Evolutionary conservation across 2,888 invertebrate genomes (phyloP).

Genomic region (Thymelicus acteon): DNA sequence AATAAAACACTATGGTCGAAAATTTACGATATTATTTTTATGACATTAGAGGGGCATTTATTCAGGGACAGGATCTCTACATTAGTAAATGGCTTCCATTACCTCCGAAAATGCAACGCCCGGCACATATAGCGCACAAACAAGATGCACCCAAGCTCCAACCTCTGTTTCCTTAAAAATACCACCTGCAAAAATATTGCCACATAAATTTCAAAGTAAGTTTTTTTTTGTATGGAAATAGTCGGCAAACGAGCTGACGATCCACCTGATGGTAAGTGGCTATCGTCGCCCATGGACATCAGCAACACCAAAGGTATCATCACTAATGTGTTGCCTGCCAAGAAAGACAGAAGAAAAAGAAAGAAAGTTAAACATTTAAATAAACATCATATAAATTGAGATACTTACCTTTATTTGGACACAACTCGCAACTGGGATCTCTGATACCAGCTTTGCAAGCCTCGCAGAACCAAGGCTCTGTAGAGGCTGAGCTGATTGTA

Average conservation of each 20-base stretch:
- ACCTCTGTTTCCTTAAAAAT: slow-evolving; percentile 99
- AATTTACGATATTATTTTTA: too few species aligned
- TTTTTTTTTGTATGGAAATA: too few species aligned
- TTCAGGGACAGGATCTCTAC: too few species aligned
- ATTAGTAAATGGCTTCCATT: slow-evolving; percentile 26
- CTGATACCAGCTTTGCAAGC: slow-evolving; percentile 96
- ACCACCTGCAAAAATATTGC: slow-evolving; percentile 83
- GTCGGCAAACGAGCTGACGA: too few species aligned
- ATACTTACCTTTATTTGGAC: slow-evolving; percentile 91
- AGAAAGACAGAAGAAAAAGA: too few species aligned
- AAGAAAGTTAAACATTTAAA: too few species aligned
- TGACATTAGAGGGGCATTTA: too few species aligned
- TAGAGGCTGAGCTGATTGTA: slow-evolving; percentile 96
- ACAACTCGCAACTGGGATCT: slow-evolving; percentile 96
- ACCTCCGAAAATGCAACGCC: slow-evolving; percentile 99
- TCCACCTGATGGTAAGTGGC: too few species aligned
- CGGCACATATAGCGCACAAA: slow-evolving; percentile 98
- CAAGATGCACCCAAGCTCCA: slow-evolving; percentile 98
- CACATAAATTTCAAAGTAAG: not conserved
- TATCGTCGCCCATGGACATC: too few species aligned
- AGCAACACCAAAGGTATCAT: too few species aligned
- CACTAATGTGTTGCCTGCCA: too few species aligned
- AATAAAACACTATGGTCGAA: too few species aligned
- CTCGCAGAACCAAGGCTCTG: slow-evolving; percentile 99
- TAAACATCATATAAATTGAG: slow-evolving; percentile 22